A percentile compares a stretch with the other conserved stretches of the same genome.
Evolutionary conservation across 2,888 invertebrate genomes (phyloP).

Genomic region (Isotomurus palustris): DNA sequence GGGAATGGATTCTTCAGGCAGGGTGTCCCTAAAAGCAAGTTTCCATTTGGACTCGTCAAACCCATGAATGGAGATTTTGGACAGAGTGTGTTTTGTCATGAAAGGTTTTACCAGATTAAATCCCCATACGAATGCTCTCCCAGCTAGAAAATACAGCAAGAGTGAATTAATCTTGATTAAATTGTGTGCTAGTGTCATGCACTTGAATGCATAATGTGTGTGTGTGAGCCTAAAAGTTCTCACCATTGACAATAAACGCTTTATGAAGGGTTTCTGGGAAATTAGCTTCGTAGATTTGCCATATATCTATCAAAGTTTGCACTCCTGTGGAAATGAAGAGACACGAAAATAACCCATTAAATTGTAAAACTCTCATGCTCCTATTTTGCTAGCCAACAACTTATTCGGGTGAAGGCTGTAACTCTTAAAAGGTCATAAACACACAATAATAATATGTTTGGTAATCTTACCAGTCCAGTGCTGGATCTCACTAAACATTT

Average conservation of each 20-base stretch:
- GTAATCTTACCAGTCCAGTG: slow-evolving; percentile 20
- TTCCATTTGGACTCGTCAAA: slow-evolving; percentile 19
- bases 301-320: slow-evolving; percentile 8
- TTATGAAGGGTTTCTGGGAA: slow-evolving; percentile 33
- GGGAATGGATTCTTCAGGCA: slow-evolving; percentile 29
- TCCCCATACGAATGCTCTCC: slow-evolving; percentile 28
- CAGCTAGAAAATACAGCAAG: slow-evolving; percentile 18
- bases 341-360: too few species aligned
- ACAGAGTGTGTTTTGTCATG: slow-evolving; percentile 27
- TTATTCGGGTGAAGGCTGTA: slow-evolving; percentile 15
- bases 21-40: slow-evolving; percentile 20
- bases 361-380: too few species aligned
- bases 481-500: slow-evolving; percentile 23
- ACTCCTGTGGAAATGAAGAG: neutral
- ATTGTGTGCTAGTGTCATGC: neutral
- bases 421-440: slow-evolving; percentile 21
- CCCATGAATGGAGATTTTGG: slow-evolving; percentile 28
- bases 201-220: neutral
- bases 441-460: too few species aligned
- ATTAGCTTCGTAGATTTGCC: slow-evolving; percentile 26
- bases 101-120: slow-evolving; percentile 32
- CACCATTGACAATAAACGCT: slow-evolving; percentile 35
- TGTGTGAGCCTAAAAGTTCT: neutral
- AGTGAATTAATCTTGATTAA: neutral
- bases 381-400: too few species aligned